Conservation (phyloP, 1,140 invertebrate species). For the Yoshiicerus persimilis region DNA sequence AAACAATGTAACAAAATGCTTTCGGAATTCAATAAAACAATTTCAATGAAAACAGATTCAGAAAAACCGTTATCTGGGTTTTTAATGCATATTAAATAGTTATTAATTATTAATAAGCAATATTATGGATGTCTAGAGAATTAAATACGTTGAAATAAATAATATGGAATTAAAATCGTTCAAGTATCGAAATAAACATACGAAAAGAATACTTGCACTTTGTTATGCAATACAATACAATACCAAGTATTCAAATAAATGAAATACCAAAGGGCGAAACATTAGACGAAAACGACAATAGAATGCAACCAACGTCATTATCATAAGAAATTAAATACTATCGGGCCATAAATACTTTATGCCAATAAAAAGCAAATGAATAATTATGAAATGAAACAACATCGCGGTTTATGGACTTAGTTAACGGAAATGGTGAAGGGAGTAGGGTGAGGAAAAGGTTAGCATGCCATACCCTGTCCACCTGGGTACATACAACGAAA, state of each 20-base stretch:
- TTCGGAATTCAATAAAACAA: no score
- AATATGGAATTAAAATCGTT: no score
- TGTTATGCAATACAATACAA: not conserved
- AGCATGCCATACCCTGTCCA: conserved; percentile 45
- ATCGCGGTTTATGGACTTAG: not conserved
- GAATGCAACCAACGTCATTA: not conserved
- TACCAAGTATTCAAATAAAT: not conserved
- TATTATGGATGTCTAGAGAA: no score
- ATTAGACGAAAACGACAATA: not conserved
- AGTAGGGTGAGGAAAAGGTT: conserved; percentile 3
- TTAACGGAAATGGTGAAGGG: not conserved
- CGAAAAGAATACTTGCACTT: not conserved
- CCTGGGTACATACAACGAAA: conserved; percentile 96
- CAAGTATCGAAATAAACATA: not conserved
- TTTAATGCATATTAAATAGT: not conserved
- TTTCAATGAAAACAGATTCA: no score
- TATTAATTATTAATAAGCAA: not conserved
- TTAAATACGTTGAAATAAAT: no score
- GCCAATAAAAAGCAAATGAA: not conserved
- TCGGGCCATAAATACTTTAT: not conserved
- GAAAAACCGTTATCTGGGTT: not conserved
- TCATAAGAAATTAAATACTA: no score
- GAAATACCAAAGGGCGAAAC: not conserved
- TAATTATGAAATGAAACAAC: not conserved
- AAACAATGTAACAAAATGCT: no score